Evolutionary conservation across 2,888 invertebrate species (phyloP).

Genomic region (Heliconius sara): DNA sequence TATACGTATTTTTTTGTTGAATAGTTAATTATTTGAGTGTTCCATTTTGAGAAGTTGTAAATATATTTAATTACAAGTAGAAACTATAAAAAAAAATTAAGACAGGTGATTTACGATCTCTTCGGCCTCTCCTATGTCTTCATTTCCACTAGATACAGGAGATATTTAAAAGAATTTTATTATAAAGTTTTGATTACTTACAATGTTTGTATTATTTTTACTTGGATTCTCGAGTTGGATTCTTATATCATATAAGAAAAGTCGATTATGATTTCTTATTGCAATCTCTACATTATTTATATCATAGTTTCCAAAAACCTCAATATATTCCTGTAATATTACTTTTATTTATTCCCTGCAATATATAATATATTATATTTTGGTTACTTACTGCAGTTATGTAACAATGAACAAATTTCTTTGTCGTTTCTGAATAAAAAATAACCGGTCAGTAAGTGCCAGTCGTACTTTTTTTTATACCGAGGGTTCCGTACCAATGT

Average conservation of each 20-base stretch:
- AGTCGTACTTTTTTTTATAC: no score
- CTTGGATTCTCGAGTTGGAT: no score
- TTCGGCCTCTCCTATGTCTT: not conserved
- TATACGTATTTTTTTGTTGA: not conserved
- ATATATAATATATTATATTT: not conserved
- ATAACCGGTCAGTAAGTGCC: not conserved
- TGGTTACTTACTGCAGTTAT: not conserved
- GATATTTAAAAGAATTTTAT: not conserved
- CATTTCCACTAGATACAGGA: not conserved
- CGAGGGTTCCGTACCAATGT: no score
- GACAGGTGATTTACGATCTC: not conserved
- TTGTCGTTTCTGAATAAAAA: not conserved
- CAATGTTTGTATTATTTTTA: not conserved
- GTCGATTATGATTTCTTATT: not conserved
- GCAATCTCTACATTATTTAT: not conserved
- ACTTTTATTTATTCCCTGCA: not conserved
- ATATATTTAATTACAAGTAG: not conserved
- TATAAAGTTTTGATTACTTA: not conserved
- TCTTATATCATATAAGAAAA: not conserved
- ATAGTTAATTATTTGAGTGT: no score
- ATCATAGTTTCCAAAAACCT: not conserved
- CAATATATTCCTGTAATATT: not conserved
- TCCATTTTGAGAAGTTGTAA: not conserved
- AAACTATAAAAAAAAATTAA: not conserved
- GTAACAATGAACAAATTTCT: not conserved